A percentile compares a stretch with the other conserved stretches of the same genome.
These are phyloP conservation scores for Spinus olivaceus DNA, from an alignment of 2,797 vertebrate species.

Conservation along the genomic window DNA sequence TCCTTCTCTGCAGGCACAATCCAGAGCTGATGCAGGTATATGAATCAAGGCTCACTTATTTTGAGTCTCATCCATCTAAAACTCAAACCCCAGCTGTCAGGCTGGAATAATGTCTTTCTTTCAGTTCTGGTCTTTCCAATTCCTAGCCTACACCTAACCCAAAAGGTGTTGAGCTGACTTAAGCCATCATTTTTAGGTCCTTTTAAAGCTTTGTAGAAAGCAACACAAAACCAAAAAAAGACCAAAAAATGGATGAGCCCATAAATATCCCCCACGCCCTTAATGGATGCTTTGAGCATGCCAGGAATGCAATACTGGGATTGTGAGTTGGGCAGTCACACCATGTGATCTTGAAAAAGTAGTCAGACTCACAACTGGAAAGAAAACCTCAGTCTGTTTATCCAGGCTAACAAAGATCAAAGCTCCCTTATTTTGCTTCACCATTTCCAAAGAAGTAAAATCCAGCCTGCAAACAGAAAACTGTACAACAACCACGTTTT, in stretches of 20 bases:
- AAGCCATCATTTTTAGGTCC: neutral
- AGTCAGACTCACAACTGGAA: neutral
- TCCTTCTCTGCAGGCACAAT: neutral
- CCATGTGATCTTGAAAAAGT: neutral
- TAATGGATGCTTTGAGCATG: neutral
- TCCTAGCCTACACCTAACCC: neutral
- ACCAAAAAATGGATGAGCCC: neutral
- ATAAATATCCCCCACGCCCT: neutral
- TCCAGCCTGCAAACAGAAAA: slow-evolving; percentile 7
- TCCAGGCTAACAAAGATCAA: slow-evolving; percentile 20
- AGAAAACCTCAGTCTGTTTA: slow-evolving; percentile 21
- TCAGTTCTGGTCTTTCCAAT: neutral
- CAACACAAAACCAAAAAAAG: neutral
- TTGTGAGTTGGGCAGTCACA: neutral
- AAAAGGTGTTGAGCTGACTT: neutral
- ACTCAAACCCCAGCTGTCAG: neutral
- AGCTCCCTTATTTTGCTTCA: slow-evolving; percentile 33
- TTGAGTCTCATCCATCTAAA: neutral
- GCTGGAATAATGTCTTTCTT: neutral
- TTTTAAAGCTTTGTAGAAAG: neutral
- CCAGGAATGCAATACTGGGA: neutral
- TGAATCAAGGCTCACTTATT: neutral
- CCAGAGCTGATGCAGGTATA: neutral
- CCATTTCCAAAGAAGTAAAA: slow-evolving; percentile 24
- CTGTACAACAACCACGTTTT: neutral